Evolutionary conservation across 2,888 invertebrate species (phyloP).

Genomic region (Chrysomela aeneicollis): DNA sequence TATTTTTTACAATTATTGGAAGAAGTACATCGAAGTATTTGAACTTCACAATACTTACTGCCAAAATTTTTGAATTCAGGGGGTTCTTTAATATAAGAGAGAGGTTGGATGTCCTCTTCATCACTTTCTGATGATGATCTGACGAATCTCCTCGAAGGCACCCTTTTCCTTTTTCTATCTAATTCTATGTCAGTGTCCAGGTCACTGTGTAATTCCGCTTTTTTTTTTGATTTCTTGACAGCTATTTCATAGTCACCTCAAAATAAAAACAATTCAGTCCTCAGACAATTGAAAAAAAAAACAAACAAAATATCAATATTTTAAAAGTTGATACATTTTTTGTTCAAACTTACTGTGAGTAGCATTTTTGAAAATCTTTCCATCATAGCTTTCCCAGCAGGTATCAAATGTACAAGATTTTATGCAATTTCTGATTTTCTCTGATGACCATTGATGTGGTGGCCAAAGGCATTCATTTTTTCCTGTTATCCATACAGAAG

Average conservation of each 20-base stretch:
- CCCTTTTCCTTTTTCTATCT: constrained; percentile 12
- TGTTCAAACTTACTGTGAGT: constrained; percentile 6
- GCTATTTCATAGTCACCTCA: constrained; percentile 6
- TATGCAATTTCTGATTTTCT: constrained; percentile 7
- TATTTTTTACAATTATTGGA: not conserved
- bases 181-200: not conserved
- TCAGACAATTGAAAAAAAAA: not conserved
- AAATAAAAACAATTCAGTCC: not conserved
- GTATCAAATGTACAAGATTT: constrained; percentile 6
- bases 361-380: constrained; percentile 3
- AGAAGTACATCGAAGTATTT: not conserved
- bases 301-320: not conserved
- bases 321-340: not conserved
- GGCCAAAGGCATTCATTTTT: constrained; percentile 22
- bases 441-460: constrained; percentile 11
- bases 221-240: not conserved
- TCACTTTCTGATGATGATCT: constrained; percentile 6
- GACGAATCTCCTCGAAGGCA: constrained; percentile 7
- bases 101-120: constrained; percentile 7
- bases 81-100: constrained; percentile 8
- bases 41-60: not conserved
- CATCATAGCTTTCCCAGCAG: constrained; percentile 2
- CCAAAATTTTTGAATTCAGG: constrained; percentile 6
- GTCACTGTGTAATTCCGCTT: constrained; percentile 10
- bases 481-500: constrained; percentile 15